Conservation (phyloP, 2,113 vertebrate genomes). For the Anhinga rufa region DNA sequence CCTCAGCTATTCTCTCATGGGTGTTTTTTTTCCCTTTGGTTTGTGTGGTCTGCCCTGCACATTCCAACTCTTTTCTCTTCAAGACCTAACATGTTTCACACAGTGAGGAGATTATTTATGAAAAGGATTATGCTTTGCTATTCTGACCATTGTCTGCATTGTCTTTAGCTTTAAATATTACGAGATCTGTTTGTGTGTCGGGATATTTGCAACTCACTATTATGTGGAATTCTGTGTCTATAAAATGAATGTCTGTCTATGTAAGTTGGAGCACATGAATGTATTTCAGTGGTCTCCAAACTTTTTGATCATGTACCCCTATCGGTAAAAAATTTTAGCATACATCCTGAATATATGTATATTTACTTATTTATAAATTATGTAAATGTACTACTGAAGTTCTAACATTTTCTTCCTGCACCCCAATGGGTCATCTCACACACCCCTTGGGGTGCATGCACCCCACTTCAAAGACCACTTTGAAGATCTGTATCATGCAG, state of each 20-base stretch:
- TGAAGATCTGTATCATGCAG: neutral
- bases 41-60: slow-evolving; percentile 56
- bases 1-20: slow-evolving; percentile 27
- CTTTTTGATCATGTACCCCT: neutral
- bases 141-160: slow-evolving; percentile 3
- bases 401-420: neutral
- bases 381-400: neutral
- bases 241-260: neutral
- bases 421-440: neutral
- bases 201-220: neutral
- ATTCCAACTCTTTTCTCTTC: slow-evolving; percentile 63
- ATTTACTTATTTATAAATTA: neutral
- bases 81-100: slow-evolving; percentile 59
- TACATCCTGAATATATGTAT: rapidly evolving
- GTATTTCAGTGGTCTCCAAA: neutral
- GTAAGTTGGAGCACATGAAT: neutral
- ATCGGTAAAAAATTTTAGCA: neutral
- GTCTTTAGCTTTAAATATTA: neutral
- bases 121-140: slow-evolving; percentile 31
- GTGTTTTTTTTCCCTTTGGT: slow-evolving; percentile 49
- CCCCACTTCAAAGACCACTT: neutral
- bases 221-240: neutral
- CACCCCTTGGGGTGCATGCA: neutral
- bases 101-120: slow-evolving; percentile 25
- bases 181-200: neutral